These are phyloP conservation scores for Taxidea taxus DNA, from an alignment of 2,113 vertebrate genomes.

Conservation along the genomic window DNA sequence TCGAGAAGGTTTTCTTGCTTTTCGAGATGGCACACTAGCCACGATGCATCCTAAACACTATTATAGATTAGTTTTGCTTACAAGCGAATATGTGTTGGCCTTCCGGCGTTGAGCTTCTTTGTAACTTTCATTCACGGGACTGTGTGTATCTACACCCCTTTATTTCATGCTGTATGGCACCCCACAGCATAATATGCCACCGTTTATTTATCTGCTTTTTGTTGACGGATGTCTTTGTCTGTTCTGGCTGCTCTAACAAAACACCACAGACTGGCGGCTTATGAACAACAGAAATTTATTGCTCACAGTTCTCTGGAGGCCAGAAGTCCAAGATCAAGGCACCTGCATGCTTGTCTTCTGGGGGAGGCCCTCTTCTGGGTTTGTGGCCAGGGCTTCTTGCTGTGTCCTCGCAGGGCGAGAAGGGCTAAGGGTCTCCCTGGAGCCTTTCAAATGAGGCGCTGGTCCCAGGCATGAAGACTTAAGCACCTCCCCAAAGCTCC, in stretches of 20 bases:
- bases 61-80: neutral
- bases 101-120: neutral
- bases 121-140: neutral
- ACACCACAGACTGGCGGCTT: neutral
- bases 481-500: neutral
- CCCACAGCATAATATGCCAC: neutral
- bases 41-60: neutral
- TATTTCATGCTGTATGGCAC: neutral
- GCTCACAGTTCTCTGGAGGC: neutral
- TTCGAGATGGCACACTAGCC: neutral
- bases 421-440: neutral
- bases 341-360: neutral
- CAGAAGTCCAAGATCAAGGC: neutral
- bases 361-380: neutral
- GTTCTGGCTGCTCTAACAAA: neutral
- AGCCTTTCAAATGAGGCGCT: neutral
- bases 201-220: neutral
- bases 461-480: neutral
- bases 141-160: neutral
- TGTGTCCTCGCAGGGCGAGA: neutral
- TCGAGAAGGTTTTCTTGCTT: neutral
- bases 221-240: neutral
- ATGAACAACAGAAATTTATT: neutral
- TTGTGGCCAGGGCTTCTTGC: neutral
- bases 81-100: neutral